Evolutionary conservation across 2,113 vertebrate species (phyloP).

Genomic region (Melanerpes aurifrons): DNA sequence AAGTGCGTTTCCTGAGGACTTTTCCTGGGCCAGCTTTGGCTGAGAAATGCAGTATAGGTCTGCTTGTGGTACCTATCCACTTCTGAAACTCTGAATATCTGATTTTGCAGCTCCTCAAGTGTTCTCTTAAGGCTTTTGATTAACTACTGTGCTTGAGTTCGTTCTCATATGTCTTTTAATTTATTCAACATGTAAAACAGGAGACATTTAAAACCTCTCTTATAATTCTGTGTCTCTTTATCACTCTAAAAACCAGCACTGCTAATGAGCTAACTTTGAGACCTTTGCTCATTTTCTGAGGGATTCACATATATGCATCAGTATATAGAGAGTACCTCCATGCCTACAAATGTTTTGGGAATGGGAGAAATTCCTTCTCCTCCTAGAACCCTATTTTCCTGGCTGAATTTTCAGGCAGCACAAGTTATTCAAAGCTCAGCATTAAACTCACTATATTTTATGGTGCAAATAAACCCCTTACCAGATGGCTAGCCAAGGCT

Average conservation of each 20-base stretch:
- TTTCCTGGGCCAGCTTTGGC: no score
- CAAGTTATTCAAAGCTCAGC: background rate
- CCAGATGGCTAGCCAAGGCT: constrained; percentile 51
- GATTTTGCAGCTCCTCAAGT: no score
- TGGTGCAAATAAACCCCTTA: background rate
- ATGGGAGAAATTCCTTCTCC: background rate
- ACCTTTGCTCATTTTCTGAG: background rate
- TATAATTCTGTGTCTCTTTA: background rate
- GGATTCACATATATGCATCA: background rate
- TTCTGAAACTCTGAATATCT: no score
- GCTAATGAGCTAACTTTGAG: background rate
- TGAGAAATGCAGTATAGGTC: no score
- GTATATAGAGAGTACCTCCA: background rate
- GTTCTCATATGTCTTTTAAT: background rate
- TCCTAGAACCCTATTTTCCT: background rate
- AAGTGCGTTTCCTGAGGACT: no score
- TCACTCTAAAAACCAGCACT: background rate
- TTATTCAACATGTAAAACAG: background rate
- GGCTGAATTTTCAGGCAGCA: background rate
- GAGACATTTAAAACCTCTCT: background rate
- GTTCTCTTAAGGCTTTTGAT: background rate
- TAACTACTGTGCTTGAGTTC: background rate
- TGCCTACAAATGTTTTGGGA: background rate
- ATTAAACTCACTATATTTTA: background rate
- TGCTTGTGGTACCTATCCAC: no score